A percentile compares a stretch with the other conserved stretches of the same genome.
These are phyloP conservation scores for Lamellibrachia luymesi DNA, from an alignment of 1,140 invertebrate species.

Conservation along the genomic window DNA sequence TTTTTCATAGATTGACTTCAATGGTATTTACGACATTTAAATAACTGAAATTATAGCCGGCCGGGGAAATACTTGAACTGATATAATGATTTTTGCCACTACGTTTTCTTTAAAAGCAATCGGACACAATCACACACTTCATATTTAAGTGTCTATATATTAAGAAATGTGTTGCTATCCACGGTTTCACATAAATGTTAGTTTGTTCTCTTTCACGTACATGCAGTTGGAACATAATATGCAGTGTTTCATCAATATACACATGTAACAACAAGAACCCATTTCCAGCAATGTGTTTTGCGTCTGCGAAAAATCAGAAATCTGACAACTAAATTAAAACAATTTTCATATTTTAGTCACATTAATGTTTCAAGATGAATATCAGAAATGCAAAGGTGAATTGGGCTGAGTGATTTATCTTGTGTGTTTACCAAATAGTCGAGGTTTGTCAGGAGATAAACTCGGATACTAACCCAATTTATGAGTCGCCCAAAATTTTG, in stretches of 20 bases:
- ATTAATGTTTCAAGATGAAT: constrained; percentile 11
- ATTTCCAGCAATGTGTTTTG: neutral
- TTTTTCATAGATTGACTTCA: neutral
- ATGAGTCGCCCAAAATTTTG: neutral
- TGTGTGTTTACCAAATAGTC: neutral
- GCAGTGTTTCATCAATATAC: neutral
- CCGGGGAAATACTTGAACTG: neutral
- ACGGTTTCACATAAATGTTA: neutral
- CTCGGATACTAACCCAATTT: neutral
- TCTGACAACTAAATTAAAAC: neutral
- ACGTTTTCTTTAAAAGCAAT: neutral
- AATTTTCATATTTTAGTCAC: neutral
- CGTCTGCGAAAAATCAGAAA: neutral
- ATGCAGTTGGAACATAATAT: neutral
- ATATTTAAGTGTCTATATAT: neutral
- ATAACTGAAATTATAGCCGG: neutral
- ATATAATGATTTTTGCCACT: neutral
- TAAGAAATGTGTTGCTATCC: neutral
- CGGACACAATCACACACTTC: neutral
- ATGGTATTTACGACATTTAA: neutral
- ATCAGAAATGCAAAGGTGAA: constrained; percentile 18
- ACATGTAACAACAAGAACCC: neutral
- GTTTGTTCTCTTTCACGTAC: neutral
- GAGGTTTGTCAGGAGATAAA: neutral
- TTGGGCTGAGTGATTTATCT: neutral